phyloP scores from a whole-genome alignment of 37 sponge, comb jelly and placozoan genomes.

The Ianthella basta region DNA sequence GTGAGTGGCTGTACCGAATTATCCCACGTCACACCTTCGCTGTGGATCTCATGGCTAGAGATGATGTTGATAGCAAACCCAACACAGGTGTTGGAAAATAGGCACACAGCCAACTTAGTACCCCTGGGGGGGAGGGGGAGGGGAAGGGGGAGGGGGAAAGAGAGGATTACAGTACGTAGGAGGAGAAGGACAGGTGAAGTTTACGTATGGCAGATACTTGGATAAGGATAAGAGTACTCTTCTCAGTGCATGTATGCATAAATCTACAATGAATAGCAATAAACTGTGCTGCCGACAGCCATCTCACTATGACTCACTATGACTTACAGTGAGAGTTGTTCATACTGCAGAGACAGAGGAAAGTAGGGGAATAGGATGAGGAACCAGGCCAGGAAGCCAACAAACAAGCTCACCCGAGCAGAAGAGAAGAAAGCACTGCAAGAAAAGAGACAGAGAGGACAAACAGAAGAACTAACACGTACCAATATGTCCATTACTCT shows the following conservation, averaged over 20 bases:
- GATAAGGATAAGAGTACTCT: too few species aligned
- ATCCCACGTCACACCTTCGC: constrained; percentile 59
- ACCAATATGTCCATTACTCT: not conserved
- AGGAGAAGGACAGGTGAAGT: too few species aligned
- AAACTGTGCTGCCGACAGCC: too few species aligned
- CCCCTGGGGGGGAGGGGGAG: not conserved
- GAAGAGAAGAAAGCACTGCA: constrained; percentile 85
- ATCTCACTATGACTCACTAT: constrained; percentile 1
- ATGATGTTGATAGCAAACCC: not conserved
- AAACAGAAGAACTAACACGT: not conserved
- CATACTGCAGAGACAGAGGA: constrained; percentile 42
- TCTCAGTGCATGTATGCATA: not conserved
- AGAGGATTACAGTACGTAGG: too few species aligned
- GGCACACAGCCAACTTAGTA: not conserved
- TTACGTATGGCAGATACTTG: too few species aligned
- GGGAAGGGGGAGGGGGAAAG: too few species aligned
- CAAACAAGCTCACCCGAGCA: constrained; percentile 67
- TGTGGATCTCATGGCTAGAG: not conserved
- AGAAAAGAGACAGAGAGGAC: not conserved
- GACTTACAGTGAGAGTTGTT: constrained; percentile 46
- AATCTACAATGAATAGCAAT: too few species aligned
- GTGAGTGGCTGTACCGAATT: constrained; percentile 67
- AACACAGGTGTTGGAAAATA: constrained; percentile 30
- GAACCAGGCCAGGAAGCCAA: constrained; percentile 78
- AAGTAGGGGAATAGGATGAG: constrained; percentile 66